Evolutionary conservation across 2,797 vertebrate genomes (phyloP).

Genomic region (Echiichthys vipera): DNA sequence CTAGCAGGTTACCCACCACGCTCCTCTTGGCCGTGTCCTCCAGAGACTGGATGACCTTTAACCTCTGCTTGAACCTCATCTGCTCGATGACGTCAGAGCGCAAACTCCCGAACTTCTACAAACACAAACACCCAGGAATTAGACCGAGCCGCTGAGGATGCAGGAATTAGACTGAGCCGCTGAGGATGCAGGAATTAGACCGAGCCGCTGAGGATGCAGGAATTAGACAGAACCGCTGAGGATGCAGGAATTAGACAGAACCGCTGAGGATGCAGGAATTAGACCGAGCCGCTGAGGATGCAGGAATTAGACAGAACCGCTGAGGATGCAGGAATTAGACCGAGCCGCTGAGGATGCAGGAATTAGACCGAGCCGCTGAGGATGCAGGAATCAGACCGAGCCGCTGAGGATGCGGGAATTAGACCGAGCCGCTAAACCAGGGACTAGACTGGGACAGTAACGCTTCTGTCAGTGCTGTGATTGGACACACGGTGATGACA

Average conservation of each 20-base stretch:
- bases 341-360: neutral
- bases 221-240: neutral
- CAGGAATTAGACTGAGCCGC: neutral
- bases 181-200: neutral
- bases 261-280: too few species aligned
- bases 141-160: neutral
- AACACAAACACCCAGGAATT: neutral
- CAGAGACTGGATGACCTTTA: slow-evolving; percentile 97
- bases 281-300: neutral
- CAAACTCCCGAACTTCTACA: slow-evolving; percentile 90
- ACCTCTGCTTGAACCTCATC: slow-evolving; percentile 97
- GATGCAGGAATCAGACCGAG: neutral
- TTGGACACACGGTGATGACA: too few species aligned
- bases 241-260: neutral
- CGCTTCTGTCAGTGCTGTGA: too few species aligned
- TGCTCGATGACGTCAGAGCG: slow-evolving; percentile 94
- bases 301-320: neutral
- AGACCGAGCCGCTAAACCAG: neutral
- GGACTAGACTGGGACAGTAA: too few species aligned
- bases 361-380: neutral
- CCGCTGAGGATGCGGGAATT: too few species aligned
- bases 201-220: neutral
- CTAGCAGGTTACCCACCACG: slow-evolving; percentile 86
- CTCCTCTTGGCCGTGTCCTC: slow-evolving; percentile 98
- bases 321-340: neutral